phyloP scores from a whole-genome alignment of 2,888 invertebrate genomes.

The Operophtera brumata region DNA sequence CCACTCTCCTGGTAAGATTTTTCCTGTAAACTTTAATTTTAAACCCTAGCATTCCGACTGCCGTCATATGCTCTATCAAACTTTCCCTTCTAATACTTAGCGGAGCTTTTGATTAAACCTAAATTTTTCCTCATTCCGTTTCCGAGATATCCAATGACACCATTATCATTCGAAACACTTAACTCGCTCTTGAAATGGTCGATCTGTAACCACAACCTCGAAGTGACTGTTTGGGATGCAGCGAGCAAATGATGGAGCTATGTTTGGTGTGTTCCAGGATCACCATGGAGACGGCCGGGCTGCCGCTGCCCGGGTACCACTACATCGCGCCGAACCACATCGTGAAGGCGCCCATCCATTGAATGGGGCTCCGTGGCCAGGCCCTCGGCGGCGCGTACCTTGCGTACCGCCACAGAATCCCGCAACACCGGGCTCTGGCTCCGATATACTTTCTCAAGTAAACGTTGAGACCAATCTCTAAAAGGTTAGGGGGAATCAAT shows the following conservation, averaged over 20 bases:
- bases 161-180: conserved; percentile 11
- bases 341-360: conserved; percentile 95
- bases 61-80: conserved; percentile 8
- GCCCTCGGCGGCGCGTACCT: conserved; percentile 51
- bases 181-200: not conserved
- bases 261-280: conserved; percentile 85
- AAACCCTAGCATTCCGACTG: conserved; percentile 54
- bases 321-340: conserved; percentile 96
- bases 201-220: not conserved
- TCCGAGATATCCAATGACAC: conserved; percentile 44
- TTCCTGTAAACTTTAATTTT: conserved; percentile 73
- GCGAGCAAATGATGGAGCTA: not conserved
- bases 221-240: not conserved
- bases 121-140: conserved; percentile 45
- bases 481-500: conserved; percentile 56
- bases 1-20: conserved; percentile 78
- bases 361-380: conserved; percentile 76
- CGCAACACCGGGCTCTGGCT: conserved; percentile 66
- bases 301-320: conserved; percentile 94
- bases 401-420: conserved; percentile 47
- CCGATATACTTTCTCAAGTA: conserved; percentile 70
- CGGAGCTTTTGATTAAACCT: conserved; percentile 27
- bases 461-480: conserved; percentile 59
- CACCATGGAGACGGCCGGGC: conserved; percentile 96
- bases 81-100: conserved; percentile 20